phyloP scores from a whole-genome alignment of 2,113 vertebrate species.

The Coptodon bakossiorum region DNA sequence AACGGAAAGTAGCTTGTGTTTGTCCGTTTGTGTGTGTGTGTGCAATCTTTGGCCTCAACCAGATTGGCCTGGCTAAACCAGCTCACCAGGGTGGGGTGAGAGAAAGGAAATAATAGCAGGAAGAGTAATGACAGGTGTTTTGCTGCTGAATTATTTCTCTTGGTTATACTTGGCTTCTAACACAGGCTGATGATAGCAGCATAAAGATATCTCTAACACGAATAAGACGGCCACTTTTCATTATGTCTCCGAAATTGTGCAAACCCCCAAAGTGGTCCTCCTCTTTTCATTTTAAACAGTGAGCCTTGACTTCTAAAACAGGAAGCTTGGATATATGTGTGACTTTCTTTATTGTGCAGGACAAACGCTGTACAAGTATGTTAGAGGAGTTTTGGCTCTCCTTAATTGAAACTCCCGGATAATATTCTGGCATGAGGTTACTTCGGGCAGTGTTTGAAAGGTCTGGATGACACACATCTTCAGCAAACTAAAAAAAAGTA shows the following conservation, averaged over 20 bases:
- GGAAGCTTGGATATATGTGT: not conserved
- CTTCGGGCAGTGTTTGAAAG: not conserved
- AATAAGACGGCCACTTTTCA: not conserved
- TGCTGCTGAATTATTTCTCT: not conserved
- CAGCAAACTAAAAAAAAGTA: not conserved
- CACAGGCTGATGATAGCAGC: not conserved
- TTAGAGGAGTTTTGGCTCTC: not conserved
- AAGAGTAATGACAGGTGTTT: not conserved
- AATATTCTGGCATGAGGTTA: not conserved
- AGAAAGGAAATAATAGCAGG: not conserved
- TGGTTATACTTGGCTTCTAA: not conserved
- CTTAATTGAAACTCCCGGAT: not conserved
- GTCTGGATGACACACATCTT: not conserved
- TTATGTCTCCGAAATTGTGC: not conserved
- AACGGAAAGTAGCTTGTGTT: slow-evolving; percentile 29
- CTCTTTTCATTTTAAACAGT: not conserved
- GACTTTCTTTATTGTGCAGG: not conserved
- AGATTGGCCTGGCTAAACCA: not conserved
- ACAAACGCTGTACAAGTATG: not conserved
- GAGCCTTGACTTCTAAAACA: not conserved
- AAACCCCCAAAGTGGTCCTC: not conserved
- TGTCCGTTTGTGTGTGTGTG: not conserved
- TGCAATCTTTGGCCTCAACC: not conserved
- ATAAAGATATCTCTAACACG: not conserved
- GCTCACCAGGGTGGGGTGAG: not conserved